phyloP scores from a whole-genome alignment of 2,113 vertebrate genomes.

The Synchiropus splendidus region DNA sequence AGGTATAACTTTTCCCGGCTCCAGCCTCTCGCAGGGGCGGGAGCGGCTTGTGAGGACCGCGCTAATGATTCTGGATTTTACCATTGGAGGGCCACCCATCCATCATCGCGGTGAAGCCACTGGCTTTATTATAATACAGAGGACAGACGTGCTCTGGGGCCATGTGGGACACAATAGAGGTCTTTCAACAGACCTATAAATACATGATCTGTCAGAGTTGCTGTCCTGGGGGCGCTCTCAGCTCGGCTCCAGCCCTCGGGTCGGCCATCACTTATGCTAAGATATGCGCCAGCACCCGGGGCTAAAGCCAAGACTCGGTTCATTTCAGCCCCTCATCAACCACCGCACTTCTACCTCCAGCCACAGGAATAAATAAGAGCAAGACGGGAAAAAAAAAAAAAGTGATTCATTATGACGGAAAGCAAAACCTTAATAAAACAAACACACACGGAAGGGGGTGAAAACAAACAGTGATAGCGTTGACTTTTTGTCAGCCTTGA shows the following conservation, averaged over 20 bases:
- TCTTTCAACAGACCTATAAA: conserved; percentile 76
- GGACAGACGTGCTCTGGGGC: conserved; percentile 72
- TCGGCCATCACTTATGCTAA: conserved; percentile 73
- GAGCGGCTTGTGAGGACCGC: conserved; percentile 54
- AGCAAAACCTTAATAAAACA: conserved; percentile 65
- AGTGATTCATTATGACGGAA: conserved; percentile 68
- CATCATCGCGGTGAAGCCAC: conserved; percentile 65
- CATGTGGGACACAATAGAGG: conserved; percentile 74
- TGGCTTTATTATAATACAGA: conserved; percentile 71
- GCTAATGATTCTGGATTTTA: conserved; percentile 68
- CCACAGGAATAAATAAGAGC: conserved; percentile 68
- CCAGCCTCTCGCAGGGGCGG: conserved; percentile 40
- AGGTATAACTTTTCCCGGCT: conserved; percentile 15
- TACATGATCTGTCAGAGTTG: conserved; percentile 72
- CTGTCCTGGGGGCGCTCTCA: conserved; percentile 63
- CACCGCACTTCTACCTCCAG: conserved; percentile 59
- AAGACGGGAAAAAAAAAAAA: conserved; percentile 36
- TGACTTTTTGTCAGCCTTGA: conserved; percentile 32
- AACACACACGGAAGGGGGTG: conserved; percentile 49
- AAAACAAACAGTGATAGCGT: conserved; percentile 52
- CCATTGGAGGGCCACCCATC: conserved; percentile 66
- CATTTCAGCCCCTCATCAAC: conserved; percentile 71
- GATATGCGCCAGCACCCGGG: conserved; percentile 63
- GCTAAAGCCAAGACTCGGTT: conserved; percentile 68
- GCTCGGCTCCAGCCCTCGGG: conserved; percentile 60